Evolutionary conservation across 1,140 invertebrate species (phyloP).

Genomic region (Eumeta japonica): DNA sequence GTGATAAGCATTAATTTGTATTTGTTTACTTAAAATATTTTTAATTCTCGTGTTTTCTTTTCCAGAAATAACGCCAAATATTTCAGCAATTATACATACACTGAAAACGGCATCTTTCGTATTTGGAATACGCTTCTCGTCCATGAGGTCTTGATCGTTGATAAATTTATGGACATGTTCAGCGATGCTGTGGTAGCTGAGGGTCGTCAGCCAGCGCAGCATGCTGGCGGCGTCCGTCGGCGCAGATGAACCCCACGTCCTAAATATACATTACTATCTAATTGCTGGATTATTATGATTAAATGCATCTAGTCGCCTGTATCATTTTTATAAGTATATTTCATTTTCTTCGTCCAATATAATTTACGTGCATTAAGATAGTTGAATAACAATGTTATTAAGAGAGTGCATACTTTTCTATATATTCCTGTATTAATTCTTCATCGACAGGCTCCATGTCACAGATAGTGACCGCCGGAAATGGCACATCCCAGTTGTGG

Average conservation of each 20-base stretch:
- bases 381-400: background rate
- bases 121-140: slow-evolving; percentile 19
- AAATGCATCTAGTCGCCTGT: no score
- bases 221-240: slow-evolving; percentile 30
- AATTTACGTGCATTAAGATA: no score
- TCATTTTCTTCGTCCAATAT: no score
- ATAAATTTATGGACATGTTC: slow-evolving; percentile 26
- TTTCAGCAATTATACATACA: slow-evolving; percentile 23
- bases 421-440: slow-evolving; percentile 44
- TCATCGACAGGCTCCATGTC: slow-evolving; percentile 54
- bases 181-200: slow-evolving; percentile 40
- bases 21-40: no score
- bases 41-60: no score
- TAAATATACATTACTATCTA: no score
- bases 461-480: slow-evolving; percentile 69
- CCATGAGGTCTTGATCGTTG: slow-evolving; percentile 22
- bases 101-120: slow-evolving; percentile 44
- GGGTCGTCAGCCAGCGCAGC: slow-evolving; percentile 40
- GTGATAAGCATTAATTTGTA: no score
- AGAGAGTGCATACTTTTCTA: slow-evolving; percentile 33
- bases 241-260: slow-evolving; percentile 23
- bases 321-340: no score
- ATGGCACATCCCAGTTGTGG: slow-evolving; percentile 72
- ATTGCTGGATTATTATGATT: no score
- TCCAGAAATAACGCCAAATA: slow-evolving; percentile 25